Conservation (phyloP, 2,797 vertebrate species). For the Rhynchonycteris naso region DNA sequence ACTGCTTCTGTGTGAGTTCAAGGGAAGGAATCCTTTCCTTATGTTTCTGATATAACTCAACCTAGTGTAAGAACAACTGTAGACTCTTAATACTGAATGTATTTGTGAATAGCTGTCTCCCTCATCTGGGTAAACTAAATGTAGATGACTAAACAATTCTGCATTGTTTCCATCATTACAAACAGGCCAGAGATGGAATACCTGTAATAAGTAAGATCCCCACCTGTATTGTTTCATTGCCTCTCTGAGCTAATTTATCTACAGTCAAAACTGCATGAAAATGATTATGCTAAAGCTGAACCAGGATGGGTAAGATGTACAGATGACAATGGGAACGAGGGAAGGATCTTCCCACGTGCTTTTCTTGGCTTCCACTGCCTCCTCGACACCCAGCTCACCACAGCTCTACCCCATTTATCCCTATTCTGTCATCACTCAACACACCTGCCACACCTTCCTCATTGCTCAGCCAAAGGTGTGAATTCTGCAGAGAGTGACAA, state of each 20-base stretch:
- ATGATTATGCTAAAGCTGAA: not conserved
- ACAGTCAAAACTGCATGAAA: not conserved
- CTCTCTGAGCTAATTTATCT: not conserved
- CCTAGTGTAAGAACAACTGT: not conserved
- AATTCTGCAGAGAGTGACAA: not conserved
- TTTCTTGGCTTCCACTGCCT: not conserved
- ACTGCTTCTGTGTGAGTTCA: not conserved
- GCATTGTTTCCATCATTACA: not conserved
- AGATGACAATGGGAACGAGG: too few relatives aligned
- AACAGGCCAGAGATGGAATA: not conserved
- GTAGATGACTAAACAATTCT: not conserved
- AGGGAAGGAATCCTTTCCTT: not conserved
- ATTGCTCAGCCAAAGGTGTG: not conserved
- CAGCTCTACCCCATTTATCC: not conserved
- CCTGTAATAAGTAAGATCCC: not conserved
- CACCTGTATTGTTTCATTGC: not conserved
- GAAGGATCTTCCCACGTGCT: too few relatives aligned
- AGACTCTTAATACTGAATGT: not conserved
- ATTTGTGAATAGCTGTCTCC: not conserved
- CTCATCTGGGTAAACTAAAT: not conserved
- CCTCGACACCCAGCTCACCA: not conserved
- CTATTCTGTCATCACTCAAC: not conserved
- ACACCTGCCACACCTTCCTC: not conserved
- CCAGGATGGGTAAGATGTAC: not conserved
- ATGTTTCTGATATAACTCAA: not conserved